These are phyloP conservation scores for Cenopis cana DNA, from an alignment of 2,888 invertebrate genomes.

Conservation along the genomic window DNA sequence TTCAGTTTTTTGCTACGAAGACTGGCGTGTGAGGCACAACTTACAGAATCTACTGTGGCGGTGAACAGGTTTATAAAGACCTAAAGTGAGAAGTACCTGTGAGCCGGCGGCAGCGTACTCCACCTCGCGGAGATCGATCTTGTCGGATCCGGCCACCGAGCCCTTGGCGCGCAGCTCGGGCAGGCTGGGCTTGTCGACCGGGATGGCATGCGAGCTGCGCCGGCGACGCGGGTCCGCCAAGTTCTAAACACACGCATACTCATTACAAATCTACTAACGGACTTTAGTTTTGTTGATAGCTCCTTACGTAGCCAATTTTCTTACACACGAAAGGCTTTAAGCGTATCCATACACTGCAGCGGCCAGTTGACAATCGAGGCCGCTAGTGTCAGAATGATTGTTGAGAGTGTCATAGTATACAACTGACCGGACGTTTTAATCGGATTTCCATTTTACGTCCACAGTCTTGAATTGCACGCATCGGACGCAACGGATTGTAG, in stretches of 20 bases:
- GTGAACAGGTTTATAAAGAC: too few species aligned
- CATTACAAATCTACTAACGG: neutral
- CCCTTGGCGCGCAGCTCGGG: conserved; percentile 64
- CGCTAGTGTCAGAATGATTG: too few species aligned
- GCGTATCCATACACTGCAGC: neutral
- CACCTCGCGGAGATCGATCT: conserved; percentile 62
- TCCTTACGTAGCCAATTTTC: neutral
- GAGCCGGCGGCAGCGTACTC: conserved; percentile 63
- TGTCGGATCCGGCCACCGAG: conserved; percentile 60
- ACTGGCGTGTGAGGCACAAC: too few species aligned
- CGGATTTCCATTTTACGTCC: too few species aligned
- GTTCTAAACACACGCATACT: conserved; percentile 72
- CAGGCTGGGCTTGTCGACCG: conserved; percentile 57
- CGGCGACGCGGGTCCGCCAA: conserved; percentile 85
- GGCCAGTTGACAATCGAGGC: too few species aligned
- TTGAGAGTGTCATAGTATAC: too few species aligned
- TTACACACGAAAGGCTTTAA: neutral
- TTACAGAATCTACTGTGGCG: too few species aligned
- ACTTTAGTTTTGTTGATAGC: neutral
- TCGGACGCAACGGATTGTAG: too few species aligned
- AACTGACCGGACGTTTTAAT: too few species aligned
- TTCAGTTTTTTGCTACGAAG: too few species aligned
- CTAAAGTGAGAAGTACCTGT: too few species aligned
- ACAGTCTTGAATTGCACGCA: too few species aligned
- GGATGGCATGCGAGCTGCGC: conserved; percentile 78